Evolutionary conservation across 2,888 invertebrate species (phyloP).

Genomic region (Sthenelais limicola): DNA sequence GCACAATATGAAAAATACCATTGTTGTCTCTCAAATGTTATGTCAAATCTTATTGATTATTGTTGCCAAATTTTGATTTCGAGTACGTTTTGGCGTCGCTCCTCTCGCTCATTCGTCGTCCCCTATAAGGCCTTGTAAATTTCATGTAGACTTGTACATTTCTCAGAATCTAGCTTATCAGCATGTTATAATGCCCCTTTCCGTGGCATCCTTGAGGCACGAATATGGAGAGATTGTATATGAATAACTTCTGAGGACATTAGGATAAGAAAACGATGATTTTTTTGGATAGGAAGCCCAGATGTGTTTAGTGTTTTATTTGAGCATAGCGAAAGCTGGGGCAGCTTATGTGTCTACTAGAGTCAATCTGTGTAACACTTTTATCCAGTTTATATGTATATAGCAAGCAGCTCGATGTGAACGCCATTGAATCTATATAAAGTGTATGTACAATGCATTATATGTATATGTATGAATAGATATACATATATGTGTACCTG

Average conservation of each 20-base stretch:
- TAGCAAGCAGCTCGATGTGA: constrained; percentile 33
- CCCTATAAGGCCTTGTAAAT: constrained; percentile 34
- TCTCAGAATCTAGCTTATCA: background rate
- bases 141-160: constrained; percentile 31
- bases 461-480: constrained; percentile 20
- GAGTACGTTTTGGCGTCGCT: constrained; percentile 24
- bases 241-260: no score
- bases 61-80: constrained; percentile 36
- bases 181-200: no score
- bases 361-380: constrained; percentile 22
- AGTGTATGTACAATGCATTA: no score
- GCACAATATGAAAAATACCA: no score
- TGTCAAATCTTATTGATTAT: no score
- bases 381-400: constrained; percentile 39
- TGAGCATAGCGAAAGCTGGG: constrained; percentile 26
- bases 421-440: no score
- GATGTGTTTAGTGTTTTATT: constrained; percentile 6
- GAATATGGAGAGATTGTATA: no score
- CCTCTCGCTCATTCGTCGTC: no score
- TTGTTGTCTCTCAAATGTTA: no score
- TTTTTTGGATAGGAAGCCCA: constrained; percentile 22
- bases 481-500: constrained; percentile 27
- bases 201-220: no score
- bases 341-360: constrained; percentile 22
- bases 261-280: no score